Base-by-base conservation (phyloP, 2,888 invertebrate genomes). In the Pasiphila rectangulata region DNA sequence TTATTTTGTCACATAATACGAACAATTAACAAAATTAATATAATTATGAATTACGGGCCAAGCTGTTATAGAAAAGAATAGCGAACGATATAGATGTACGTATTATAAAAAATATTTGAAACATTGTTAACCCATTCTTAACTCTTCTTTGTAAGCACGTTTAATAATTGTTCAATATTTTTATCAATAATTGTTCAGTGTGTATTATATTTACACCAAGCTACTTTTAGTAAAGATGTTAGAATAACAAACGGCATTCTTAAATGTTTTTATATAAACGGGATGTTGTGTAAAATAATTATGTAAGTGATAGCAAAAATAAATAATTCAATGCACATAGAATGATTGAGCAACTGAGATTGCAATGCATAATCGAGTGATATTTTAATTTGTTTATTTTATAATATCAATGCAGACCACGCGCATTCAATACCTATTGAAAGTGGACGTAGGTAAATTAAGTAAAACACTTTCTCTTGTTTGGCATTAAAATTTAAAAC, bases 401-500 rank as follows among this genome's bases (percentile, higher is more conserved):
- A 47, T 49, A 40, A 45, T 46, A 51, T 37, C 34, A 6, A 55
- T 50, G 51, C 77, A 54, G 53, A 61, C 64, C 75, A 76, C 76
- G 77, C 71, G 75, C 70, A 64, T 60, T 59, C 58, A 59, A 59
- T 63, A n/a, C n/a, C n/a, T n/a, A 66, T 67, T 51, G 75, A 83
- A 82, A 82, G 81, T 70, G 56, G 59, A 72, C 68, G 71, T 69
- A 70, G 56, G 69, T 65, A 66, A 67, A 68, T 73, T 72, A 57
- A 63, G 64, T 60, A 54, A 61, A 47, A 49, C 63, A 81, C 88
- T 87, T 88, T 88, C 87, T 77, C 86, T 73, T 56, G 69, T 54
- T 60, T 54, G 70, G 56, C 79, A 83, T 85, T 86, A 75, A 85
- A 81, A 87, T 88, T 83, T 83, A 74, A 85, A 86, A 84, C 86